Conservation (phyloP, 2,888 invertebrate species). For the Thelaira solivaga region DNA sequence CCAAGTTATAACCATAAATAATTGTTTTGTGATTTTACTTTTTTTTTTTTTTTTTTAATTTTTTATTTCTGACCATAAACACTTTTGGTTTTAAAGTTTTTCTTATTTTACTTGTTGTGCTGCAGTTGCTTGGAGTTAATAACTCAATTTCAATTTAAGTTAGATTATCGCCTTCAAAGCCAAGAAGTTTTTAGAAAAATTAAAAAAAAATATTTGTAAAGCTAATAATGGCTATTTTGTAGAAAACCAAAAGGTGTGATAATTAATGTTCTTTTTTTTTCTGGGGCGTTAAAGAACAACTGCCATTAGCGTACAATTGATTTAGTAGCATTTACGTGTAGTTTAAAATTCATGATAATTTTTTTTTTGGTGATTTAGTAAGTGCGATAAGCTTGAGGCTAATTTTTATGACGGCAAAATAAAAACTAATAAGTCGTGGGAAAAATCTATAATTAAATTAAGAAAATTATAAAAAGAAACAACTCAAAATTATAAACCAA, state of each 20-base stretch:
- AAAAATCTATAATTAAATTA: neutral
- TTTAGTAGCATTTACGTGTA: constrained; percentile 36
- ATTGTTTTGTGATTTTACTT: neutral
- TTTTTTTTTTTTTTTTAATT: neutral
- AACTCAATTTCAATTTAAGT: constrained; percentile 44
- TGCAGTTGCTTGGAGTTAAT: constrained; percentile 20
- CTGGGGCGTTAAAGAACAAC: constrained; percentile 10
- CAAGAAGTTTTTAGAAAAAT: constrained; percentile 14
- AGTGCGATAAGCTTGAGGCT: constrained; percentile 2
- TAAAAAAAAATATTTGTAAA: constrained; percentile 18
- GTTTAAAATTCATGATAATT: constrained; percentile 20
- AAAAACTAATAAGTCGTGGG: neutral
- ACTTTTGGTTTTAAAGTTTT: neutral
- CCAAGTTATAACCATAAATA: constrained; percentile 18
- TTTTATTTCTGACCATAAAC: too few species aligned
- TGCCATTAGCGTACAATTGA: constrained; percentile 18
- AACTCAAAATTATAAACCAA: too few species aligned
- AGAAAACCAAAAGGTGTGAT: constrained; percentile 46
- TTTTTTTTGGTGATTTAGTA: constrained; percentile 35
- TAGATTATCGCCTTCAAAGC: constrained; percentile 54
- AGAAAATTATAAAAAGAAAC: too few species aligned
- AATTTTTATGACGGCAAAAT: neutral
- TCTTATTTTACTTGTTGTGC: neutral
- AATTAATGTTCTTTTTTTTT: constrained; percentile 55
- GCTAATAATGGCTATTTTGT: constrained; percentile 46